Base-by-base conservation (phyloP, 2,113 vertebrate genomes). In the Gnathonemus longibarbis region DNA sequence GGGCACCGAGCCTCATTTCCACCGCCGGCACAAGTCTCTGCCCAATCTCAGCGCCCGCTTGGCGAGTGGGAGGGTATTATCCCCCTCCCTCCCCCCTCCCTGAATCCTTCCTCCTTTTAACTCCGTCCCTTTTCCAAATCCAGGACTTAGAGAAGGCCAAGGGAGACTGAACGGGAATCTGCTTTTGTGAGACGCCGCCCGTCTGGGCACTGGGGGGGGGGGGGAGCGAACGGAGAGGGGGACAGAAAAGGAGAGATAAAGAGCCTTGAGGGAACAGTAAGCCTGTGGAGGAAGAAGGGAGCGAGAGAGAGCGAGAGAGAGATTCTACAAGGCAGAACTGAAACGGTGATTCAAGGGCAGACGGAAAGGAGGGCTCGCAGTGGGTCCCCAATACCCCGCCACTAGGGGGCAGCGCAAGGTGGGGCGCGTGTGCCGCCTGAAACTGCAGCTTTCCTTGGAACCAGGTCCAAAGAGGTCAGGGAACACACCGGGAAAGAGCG, bases 381-480 rank as follows among this genome's bases (percentile, higher is more conserved):
- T 19, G 50, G 85, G 85, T 27, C 5, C 45, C 48, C 84, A 17
- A 27, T 86, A 46, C 84, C n/a, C 46, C 13, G 13, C 45, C 49
- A 31, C n/a, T 19, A 56, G 85, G 39, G 45, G 83, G 83, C 8
- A 84, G 83, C 0, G 24, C 5, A 13, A 11, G 17, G 45, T 1
- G 45, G 39, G 45, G 24, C 9, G 2, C 1, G 83, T 39, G 48
- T 24, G 48, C 7, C 2, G 0, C 6, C 49, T 87, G 15, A 52
- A 52, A 17, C 27, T 35, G 46, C 85, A 1, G 17, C 7, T 27
- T 87, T 53, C 85, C 45, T 87, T 56, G n/a, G 50, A 27, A 42
- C 13, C n/a, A 7, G 31, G 85, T 53, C 85, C 85, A 87, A 50
- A 87, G 50, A 87, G 85, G 85, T 87, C 49, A 53, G 50, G 48